phyloP scores from a whole-genome alignment of 1,140 invertebrate genomes.

The Conus ventricosus region DNA sequence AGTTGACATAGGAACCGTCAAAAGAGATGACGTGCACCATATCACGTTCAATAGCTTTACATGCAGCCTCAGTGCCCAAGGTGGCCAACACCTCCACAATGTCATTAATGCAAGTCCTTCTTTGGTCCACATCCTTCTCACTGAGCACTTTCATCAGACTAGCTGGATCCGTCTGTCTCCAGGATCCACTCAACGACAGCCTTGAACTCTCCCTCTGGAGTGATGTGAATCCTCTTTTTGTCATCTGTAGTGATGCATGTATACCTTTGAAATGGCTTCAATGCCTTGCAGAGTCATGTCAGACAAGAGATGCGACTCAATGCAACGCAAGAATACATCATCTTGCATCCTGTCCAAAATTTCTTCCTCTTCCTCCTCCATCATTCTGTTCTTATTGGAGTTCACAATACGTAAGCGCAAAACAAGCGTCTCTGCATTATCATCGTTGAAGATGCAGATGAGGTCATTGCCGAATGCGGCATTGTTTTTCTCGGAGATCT shows the following conservation, averaged over 20 bases:
- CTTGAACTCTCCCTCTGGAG: conserved; percentile 98
- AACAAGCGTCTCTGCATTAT: conserved; percentile 99
- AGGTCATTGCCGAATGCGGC: conserved; percentile 99
- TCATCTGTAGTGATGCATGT: conserved; percentile 99
- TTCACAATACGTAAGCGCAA: conserved; percentile 99
- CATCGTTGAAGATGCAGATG: conserved; percentile 99
- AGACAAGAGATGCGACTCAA: conserved; percentile 98
- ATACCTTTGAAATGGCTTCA: conserved; percentile 85
- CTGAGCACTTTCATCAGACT: conserved; percentile 97
- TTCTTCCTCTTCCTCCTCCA: conserved; percentile 90
- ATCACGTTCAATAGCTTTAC: conserved; percentile 99
- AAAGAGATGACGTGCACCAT: conserved; percentile 99
- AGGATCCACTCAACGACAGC: conserved; percentile 97
- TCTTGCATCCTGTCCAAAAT: conserved; percentile 99
- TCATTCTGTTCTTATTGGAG: conserved; percentile 89
- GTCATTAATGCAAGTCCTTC: conserved; percentile 98
- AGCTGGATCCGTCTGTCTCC: too few species aligned
- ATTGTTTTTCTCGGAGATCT: conserved; percentile 99
- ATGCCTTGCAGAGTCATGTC: conserved; percentile 97
- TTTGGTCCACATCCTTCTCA: conserved; percentile 97
- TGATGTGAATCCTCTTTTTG: conserved; percentile 98
- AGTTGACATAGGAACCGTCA: conserved; percentile 99
- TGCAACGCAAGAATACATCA: conserved; percentile 98
- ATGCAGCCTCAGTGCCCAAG: conserved; percentile 98
- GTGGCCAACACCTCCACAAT: conserved; percentile 99